Evolutionary conservation across 2,113 vertebrate species (phyloP).

Genomic region (Balaeniceps rex): DNA sequence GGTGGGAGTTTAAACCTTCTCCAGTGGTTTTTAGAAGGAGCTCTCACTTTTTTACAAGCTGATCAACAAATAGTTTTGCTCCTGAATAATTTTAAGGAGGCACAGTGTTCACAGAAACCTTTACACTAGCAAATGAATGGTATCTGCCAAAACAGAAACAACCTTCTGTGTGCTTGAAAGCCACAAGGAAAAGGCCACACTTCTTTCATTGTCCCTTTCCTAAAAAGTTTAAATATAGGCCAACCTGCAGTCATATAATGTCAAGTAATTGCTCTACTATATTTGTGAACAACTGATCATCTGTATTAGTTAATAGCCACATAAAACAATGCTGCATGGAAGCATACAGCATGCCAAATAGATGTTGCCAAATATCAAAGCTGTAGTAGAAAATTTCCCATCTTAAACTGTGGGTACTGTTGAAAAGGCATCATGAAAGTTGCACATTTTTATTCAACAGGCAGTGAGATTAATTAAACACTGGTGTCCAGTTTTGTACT

Average conservation of each 20-base stretch:
- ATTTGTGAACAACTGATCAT: neutral
- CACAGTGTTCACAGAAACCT: neutral
- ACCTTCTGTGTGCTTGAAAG: neutral
- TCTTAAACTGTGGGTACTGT: neutral
- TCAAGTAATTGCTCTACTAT: conserved; percentile 15
- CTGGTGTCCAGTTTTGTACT: neutral
- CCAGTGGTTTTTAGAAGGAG: neutral
- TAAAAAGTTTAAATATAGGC: neutral
- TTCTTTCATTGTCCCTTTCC: neutral
- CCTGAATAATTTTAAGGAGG: conserved; percentile 1
- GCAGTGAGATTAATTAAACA: neutral
- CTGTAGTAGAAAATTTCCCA: neutral
- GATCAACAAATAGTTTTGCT: neutral
- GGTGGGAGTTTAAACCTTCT: neutral
- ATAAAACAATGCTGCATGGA: neutral
- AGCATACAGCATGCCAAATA: neutral
- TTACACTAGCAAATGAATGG: neutral
- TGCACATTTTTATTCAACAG: neutral
- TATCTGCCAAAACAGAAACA: neutral
- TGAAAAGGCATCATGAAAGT: neutral
- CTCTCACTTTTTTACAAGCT: neutral
- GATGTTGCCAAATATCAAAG: neutral
- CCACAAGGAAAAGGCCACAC: neutral
- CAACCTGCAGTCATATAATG: neutral
- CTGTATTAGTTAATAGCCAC: conserved; percentile 1